Evolutionary conservation across 2,888 invertebrate species (phyloP).

Genomic region (Tuta absoluta): DNA sequence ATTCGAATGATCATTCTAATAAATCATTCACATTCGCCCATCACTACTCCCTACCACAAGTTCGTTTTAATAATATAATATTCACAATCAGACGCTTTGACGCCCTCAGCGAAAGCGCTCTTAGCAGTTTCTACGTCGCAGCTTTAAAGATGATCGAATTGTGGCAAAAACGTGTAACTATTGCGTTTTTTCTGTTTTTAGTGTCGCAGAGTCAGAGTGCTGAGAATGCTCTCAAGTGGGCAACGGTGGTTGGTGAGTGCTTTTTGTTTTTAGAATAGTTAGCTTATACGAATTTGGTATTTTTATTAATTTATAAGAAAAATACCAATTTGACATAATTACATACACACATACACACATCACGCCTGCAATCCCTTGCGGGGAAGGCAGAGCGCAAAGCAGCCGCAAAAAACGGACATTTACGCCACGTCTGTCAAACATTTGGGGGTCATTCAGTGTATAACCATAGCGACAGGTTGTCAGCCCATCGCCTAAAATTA

Average conservation of each 20-base stretch:
- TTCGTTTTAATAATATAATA: neutral
- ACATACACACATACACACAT: no score
- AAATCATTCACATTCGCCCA: no score
- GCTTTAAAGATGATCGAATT: neutral
- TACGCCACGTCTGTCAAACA: no score
- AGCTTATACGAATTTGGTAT: neutral
- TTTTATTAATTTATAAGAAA: no score
- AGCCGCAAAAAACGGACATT: no score
- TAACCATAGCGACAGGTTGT: no score
- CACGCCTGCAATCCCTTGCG: no score
- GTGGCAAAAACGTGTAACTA: neutral
- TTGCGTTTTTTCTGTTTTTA: conserved; percentile 36
- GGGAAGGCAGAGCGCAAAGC: no score
- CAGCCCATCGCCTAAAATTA: neutral
- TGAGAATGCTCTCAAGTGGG: conserved; percentile 28
- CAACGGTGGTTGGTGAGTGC: conserved; percentile 9
- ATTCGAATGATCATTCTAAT: no score
- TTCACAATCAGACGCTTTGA: neutral
- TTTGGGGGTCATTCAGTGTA: no score
- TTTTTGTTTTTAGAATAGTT: neutral
- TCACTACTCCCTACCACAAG: no score
- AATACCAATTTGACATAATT: no score
- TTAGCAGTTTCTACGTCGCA: neutral
- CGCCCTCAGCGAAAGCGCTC: neutral
- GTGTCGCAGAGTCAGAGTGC: conserved; percentile 42